These are phyloP conservation scores for Synanthedon myopaeformis DNA, from an alignment of 2,888 invertebrate genomes.

Conservation along the genomic window DNA sequence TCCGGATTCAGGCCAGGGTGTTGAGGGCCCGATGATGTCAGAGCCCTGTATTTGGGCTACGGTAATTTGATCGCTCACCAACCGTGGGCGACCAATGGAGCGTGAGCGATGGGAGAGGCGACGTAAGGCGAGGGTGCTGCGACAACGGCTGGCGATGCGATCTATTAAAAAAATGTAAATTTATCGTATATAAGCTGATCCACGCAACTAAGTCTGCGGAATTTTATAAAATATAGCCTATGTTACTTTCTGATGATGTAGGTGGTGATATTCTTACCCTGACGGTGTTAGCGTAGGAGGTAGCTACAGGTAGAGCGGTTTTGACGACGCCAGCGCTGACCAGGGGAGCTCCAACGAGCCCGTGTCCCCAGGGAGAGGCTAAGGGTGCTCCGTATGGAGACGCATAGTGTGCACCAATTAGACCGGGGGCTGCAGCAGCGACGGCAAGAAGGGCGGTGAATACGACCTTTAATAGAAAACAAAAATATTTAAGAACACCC, in stretches of 20 bases:
- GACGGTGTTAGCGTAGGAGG: slow-evolving; percentile 75
- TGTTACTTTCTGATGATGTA: no score
- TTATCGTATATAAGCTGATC: neutral
- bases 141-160: slow-evolving; percentile 47
- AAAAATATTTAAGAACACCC: neutral
- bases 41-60: neutral
- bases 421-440: slow-evolving; percentile 53
- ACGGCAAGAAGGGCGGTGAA: slow-evolving; percentile 61
- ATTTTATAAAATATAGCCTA: no score
- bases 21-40: neutral
- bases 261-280: slow-evolving; percentile 52
- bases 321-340: slow-evolving; percentile 57
- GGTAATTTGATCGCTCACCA: slow-evolving; percentile 30
- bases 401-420: slow-evolving; percentile 44
- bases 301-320: slow-evolving; percentile 69
- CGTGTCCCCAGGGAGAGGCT: slow-evolving; percentile 36
- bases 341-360: slow-evolving; percentile 31
- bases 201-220: no score
- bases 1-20: slow-evolving; percentile 21
- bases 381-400: slow-evolving; percentile 37
- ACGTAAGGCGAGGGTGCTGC: slow-evolving; percentile 34
- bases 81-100: slow-evolving; percentile 35
- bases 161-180: slow-evolving; percentile 21
- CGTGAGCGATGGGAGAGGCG: slow-evolving; percentile 30
- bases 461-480: slow-evolving; percentile 44